Conservation (phyloP, 2,888 invertebrate genomes). For the Noctuana brunneofusca region DNA sequence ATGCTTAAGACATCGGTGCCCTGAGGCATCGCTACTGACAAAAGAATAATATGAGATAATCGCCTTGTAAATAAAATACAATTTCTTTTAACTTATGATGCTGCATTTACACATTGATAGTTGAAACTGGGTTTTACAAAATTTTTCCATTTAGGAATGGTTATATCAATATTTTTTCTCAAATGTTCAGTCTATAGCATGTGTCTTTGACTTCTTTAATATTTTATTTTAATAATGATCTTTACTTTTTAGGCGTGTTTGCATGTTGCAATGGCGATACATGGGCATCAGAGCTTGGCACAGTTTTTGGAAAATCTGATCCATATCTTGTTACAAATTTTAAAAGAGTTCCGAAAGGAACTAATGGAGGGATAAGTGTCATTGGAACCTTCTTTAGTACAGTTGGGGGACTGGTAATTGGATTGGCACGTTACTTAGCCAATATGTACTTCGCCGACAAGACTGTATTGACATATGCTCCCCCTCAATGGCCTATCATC, state of each 20-base stretch:
- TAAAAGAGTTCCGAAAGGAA: slow-evolving; percentile 90
- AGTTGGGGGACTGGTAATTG: slow-evolving; percentile 87
- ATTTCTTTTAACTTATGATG: too few species aligned
- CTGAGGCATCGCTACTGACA: too few species aligned
- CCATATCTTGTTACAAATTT: slow-evolving; percentile 90
- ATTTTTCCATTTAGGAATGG: too few species aligned
- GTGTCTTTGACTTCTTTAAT: too few species aligned
- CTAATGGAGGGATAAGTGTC: slow-evolving; percentile 92
- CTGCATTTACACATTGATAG: too few species aligned
- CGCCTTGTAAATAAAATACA: too few species aligned
- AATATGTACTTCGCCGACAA: slow-evolving; percentile 85
- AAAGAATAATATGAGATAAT: too few species aligned
- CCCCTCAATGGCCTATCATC: slow-evolving; percentile 91
- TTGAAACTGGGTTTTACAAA: too few species aligned
- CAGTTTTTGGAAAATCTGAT: slow-evolving; percentile 86
- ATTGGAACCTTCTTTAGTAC: slow-evolving; percentile 82
- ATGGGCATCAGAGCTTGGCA: slow-evolving; percentile 94
- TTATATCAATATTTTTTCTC: too few species aligned
- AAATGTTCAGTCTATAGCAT: too few species aligned
- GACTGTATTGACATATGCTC: slow-evolving; percentile 80
- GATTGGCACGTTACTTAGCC: slow-evolving; percentile 87
- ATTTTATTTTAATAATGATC: too few species aligned
- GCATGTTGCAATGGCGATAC: slow-evolving; percentile 94
- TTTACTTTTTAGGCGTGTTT: slow-evolving; percentile 82
- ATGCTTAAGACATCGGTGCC: too few species aligned